Evolutionary conservation across 2,888 invertebrate genomes (phyloP).

Genomic region (Eupithecia vulgata): DNA sequence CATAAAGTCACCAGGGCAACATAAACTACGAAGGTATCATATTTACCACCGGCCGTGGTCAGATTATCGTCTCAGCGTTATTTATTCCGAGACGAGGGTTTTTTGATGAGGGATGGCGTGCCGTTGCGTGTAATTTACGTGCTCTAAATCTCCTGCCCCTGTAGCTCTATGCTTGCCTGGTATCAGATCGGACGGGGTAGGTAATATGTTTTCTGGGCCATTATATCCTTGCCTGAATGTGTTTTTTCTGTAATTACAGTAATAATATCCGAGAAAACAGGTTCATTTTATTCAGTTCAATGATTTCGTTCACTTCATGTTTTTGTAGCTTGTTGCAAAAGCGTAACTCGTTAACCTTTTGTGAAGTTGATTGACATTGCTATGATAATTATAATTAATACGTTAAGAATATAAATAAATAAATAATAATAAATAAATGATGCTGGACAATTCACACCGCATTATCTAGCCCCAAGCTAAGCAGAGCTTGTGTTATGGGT

Average conservation of each 20-base stretch:
- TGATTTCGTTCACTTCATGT: background rate
- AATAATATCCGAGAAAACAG: background rate
- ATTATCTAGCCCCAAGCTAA: no score
- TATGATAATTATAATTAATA: background rate
- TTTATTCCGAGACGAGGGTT: constrained; percentile 69
- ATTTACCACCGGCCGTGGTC: constrained; percentile 56
- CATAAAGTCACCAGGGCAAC: constrained; percentile 50
- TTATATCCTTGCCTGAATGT: constrained; percentile 34
- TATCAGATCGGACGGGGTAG: constrained; percentile 53
- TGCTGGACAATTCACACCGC: no score
- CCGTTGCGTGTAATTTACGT: constrained; percentile 64
- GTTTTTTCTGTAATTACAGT: constrained; percentile 20
- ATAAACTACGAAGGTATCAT: constrained; percentile 57
- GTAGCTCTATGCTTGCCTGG: constrained; percentile 56
- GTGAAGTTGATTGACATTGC: background rate
- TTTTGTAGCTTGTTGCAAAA: background rate
- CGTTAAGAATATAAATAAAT: background rate
- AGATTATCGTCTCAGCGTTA: constrained; percentile 60
- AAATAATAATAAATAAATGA: no score
- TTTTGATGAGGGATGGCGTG: constrained; percentile 64
- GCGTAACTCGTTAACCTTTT: background rate
- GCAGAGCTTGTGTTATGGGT: no score
- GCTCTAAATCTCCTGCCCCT: constrained; percentile 55
- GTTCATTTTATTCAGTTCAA: background rate
- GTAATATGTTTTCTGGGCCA: constrained; percentile 45